Conservation (phyloP, 2,797 vertebrate species). For the Sebastes trivittatus region DNA sequence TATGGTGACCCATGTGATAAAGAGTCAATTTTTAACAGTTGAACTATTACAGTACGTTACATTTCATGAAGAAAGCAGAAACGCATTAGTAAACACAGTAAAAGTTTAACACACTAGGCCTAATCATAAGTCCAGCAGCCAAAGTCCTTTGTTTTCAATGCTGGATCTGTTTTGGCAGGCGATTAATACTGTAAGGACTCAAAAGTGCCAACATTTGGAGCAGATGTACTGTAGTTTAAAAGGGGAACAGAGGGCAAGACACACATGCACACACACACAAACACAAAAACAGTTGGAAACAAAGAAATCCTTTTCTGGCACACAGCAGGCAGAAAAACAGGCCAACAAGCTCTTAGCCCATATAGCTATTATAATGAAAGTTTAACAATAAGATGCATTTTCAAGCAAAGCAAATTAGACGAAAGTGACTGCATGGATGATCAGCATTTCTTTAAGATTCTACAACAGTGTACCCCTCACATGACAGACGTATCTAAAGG, state of each 20-base stretch:
- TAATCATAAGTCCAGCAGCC: not conserved
- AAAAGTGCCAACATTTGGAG: not conserved
- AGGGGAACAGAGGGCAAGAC: constrained; percentile 10
- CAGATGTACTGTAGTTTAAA: not conserved
- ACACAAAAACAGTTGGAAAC: not conserved
- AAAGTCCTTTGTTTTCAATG: not conserved
- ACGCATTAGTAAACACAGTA: not conserved
- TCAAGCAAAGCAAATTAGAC: not conserved
- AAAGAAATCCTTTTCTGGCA: not conserved
- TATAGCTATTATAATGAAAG: not conserved
- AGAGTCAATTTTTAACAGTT: not conserved
- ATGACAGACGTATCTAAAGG: not conserved
- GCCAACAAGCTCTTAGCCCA: not conserved
- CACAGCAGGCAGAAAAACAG: not conserved
- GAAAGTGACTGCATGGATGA: not conserved
- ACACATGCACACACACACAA: not conserved
- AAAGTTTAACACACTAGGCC: not conserved
- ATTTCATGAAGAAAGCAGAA: not conserved
- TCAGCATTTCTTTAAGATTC: not conserved
- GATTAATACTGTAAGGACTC: constrained; percentile 1
- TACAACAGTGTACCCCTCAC: not conserved
- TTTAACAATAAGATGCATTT: not conserved
- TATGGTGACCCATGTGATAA: not conserved
- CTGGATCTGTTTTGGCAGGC: not conserved
- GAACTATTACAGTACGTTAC: not conserved